Conservation (phyloP, 2,113 vertebrate species). For the Microtus pennsylvanicus region DNA sequence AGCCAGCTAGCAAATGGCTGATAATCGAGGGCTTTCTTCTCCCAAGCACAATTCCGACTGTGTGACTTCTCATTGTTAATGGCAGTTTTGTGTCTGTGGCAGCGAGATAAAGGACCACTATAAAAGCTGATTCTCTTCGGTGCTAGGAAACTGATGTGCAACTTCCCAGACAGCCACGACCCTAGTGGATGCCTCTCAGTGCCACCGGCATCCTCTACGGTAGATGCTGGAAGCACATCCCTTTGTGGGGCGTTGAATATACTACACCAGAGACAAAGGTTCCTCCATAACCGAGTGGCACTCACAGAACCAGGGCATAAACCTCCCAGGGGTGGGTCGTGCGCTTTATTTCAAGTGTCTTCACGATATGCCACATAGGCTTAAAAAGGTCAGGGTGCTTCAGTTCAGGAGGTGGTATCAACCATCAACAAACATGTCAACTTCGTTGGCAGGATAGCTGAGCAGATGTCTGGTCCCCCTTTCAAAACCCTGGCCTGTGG, state of each 20-base stretch:
- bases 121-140: constrained; percentile 70
- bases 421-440: not conserved
- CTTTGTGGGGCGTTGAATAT: not conserved
- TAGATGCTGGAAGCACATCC: not conserved
- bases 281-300: not conserved
- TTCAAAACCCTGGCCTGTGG: not conserved
- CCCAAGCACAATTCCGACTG: constrained; percentile 18
- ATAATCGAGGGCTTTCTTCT: constrained; percentile 55
- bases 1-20: constrained; percentile 57
- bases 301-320: not conserved
- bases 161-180: not conserved
- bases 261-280: not conserved
- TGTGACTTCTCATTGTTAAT: constrained; percentile 48
- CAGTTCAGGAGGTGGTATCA: not conserved
- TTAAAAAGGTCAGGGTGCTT: not conserved
- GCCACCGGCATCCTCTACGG: not conserved
- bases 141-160: constrained; percentile 12
- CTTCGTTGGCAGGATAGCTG: not conserved
- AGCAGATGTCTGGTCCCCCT: not conserved
- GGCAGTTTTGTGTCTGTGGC: constrained; percentile 66
- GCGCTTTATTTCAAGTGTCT: constrained; percentile 11
- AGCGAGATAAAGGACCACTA: constrained; percentile 80
- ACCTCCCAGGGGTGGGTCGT: not conserved
- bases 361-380: not conserved
- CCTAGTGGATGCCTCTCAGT: not conserved